A percentile compares a stretch with the other conserved stretches of the same genome.
Evolutionary conservation across 2,797 vertebrate genomes (phyloP).

Genomic region (Artibeus jamaicensis): DNA sequence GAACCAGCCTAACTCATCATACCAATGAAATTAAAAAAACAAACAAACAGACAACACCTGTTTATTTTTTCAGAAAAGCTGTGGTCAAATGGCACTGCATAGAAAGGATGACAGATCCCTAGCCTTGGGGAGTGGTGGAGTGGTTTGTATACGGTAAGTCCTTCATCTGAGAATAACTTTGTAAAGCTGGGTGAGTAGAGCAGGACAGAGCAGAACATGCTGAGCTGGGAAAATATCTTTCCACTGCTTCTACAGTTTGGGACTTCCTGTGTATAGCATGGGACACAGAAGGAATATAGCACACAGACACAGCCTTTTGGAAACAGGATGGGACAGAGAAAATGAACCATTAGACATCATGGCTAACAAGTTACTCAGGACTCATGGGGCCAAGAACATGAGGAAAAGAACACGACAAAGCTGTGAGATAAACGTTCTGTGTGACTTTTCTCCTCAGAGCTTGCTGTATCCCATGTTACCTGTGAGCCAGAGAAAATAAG

Average conservation of each 20-base stretch:
- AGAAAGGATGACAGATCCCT: background rate
- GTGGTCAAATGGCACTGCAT: background rate
- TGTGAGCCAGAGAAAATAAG: background rate
- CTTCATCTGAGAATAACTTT: background rate
- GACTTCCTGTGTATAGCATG: background rate
- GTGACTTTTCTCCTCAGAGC: background rate
- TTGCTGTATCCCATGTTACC: background rate
- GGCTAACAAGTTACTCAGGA: background rate
- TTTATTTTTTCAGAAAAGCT: background rate
- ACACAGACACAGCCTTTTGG: background rate
- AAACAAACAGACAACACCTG: background rate
- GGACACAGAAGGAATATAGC: background rate
- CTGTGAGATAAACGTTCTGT: background rate
- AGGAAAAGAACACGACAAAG: background rate
- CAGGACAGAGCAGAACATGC: background rate
- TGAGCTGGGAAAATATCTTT: background rate
- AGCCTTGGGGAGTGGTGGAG: background rate
- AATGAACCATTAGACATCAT: background rate
- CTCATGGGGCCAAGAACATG: background rate
- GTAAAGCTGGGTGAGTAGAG: background rate
- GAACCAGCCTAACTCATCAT: background rate
- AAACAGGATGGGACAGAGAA: background rate
- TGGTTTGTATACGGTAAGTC: background rate
- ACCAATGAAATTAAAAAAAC: background rate
- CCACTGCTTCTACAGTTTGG: background rate